A percentile compares a stretch with the other conserved stretches of the same genome.
phyloP scores from a whole-genome alignment of 2,113 vertebrate species.

The Rhinolophus ferrumequinum region DNA sequence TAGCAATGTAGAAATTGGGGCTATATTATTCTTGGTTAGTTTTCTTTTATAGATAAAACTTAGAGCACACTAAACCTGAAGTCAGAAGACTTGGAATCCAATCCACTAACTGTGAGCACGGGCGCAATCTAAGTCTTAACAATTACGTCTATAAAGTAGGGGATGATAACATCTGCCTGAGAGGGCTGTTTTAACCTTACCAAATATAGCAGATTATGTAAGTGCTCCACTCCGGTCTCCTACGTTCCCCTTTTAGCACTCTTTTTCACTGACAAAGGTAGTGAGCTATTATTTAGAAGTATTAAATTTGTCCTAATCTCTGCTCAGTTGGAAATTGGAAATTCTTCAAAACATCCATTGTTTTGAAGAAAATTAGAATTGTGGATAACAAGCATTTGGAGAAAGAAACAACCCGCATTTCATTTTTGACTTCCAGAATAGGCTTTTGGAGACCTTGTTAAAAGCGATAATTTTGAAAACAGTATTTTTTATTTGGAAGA shows the following conservation, averaged over 20 bases:
- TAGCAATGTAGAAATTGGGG: not conserved
- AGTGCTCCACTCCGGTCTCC: not conserved
- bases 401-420: not conserved
- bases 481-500: not conserved
- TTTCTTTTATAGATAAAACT: not conserved
- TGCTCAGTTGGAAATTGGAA: not conserved
- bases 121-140: not conserved
- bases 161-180: not conserved
- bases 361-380: not conserved
- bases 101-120: not conserved
- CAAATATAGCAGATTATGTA: not conserved
- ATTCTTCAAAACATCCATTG: not conserved
- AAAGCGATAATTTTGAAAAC: conserved; percentile 3
- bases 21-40: not conserved
- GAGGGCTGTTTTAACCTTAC: not conserved
- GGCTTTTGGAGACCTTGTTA: not conserved
- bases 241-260: not conserved
- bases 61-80: not conserved
- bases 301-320: not conserved
- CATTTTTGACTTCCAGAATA: not conserved
- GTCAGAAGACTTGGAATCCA: not conserved
- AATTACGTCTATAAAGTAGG: not conserved
- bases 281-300: not conserved
- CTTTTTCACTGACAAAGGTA: not conserved
- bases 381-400: not conserved